These are phyloP conservation scores for Chelonus formosanus DNA, from an alignment of 2,888 invertebrate species.

Conservation along the genomic window DNA sequence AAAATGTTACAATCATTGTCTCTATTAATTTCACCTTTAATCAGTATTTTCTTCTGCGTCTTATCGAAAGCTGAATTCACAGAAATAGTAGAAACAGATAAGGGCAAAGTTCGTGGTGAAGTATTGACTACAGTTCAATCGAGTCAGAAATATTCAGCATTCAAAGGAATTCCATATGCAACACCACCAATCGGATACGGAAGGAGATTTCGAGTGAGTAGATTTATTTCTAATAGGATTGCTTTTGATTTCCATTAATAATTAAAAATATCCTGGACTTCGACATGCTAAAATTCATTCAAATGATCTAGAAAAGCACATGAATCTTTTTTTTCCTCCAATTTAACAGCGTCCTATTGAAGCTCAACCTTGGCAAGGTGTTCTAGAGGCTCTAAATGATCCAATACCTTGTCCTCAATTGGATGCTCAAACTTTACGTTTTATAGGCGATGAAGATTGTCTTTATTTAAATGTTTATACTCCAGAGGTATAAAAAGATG, in stretches of 20 bases:
- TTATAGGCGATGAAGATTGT: constrained; percentile 40
- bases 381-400: constrained; percentile 36
- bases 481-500: constrained; percentile 32
- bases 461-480: constrained; percentile 42
- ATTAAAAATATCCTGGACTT: constrained; percentile 16
- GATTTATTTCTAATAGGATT: neutral
- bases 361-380: constrained; percentile 41
- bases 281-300: too few relatives aligned
- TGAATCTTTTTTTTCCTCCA: too few relatives aligned
- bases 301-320: too few relatives aligned
- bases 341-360: too few relatives aligned
- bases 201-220: constrained; percentile 32
- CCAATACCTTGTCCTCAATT: constrained; percentile 34
- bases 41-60: too few relatives aligned
- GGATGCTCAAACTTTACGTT: neutral
- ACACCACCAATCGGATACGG: constrained; percentile 36
- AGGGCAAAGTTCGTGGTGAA: too few relatives aligned
- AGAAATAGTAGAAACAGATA: too few relatives aligned
- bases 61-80: too few relatives aligned
- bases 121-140: neutral
- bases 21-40: too few relatives aligned
- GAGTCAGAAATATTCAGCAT: constrained; percentile 37
- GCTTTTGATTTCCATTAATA: too few relatives aligned
- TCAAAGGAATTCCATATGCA: constrained; percentile 44
- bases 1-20: too few relatives aligned